A percentile compares a stretch with the other conserved stretches of the same genome.
Evolutionary conservation across 2,113 vertebrate genomes (phyloP).

Genomic region (Muntiacus muntjak): DNA sequence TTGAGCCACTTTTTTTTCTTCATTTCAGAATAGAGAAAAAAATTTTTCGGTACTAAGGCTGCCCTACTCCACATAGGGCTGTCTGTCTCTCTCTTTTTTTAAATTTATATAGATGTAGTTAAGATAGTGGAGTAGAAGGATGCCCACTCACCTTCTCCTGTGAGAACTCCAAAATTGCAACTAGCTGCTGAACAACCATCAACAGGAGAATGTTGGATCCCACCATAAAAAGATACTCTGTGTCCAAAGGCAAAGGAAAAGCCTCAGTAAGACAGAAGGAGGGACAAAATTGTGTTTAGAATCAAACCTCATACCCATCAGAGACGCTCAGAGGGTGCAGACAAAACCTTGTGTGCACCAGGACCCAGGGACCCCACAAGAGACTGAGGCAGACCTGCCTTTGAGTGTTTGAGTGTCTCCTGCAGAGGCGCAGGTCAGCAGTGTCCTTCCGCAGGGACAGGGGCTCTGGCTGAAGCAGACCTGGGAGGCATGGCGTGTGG

Average conservation of each 20-base stretch:
- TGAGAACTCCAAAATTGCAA: neutral
- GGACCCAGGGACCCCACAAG: neutral
- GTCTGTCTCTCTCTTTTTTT: neutral
- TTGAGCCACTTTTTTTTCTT: neutral
- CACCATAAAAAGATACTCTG: neutral
- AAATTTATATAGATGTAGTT: neutral
- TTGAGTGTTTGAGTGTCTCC: neutral
- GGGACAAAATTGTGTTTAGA: neutral
- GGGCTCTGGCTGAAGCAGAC: neutral
- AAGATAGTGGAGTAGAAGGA: neutral
- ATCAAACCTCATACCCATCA: neutral
- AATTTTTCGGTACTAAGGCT: neutral
- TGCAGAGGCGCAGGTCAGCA: neutral
- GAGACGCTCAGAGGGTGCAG: rapidly evolving
- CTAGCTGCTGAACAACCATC: neutral
- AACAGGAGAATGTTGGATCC: neutral
- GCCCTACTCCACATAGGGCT: neutral
- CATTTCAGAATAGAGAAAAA: neutral
- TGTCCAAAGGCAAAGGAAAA: neutral
- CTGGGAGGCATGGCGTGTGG: neutral
- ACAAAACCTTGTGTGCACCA: neutral
- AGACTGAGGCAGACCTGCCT: neutral
- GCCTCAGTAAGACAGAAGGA: neutral
- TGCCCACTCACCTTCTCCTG: neutral
- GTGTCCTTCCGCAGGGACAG: neutral